Evolutionary conservation across 2,113 vertebrate species (phyloP).

Genomic region (Axis porcinus): DNA sequence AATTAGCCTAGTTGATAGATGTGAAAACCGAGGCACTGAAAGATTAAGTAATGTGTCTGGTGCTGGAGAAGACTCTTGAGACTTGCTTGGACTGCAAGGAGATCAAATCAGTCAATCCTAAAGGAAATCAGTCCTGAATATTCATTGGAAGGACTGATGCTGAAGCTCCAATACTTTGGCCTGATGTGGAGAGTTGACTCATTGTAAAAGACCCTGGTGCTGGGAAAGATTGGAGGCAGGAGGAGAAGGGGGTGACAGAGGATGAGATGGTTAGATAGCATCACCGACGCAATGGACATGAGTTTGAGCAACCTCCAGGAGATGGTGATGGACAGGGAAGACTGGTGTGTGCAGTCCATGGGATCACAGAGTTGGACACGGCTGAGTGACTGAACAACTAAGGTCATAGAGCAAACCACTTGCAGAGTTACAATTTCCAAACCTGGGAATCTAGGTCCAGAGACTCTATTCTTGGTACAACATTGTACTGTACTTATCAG

Average conservation of each 20-base stretch:
- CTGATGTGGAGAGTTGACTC: not conserved
- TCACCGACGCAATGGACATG: not conserved
- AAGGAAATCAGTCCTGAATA: not conserved
- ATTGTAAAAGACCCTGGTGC: not conserved
- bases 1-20: not conserved
- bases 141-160: not conserved
- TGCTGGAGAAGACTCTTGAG: not conserved
- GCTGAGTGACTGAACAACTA: not conserved
- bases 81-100: not conserved
- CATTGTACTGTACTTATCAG: not conserved
- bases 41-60: not conserved
- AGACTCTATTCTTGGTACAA: not conserved
- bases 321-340: not conserved
- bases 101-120: not conserved
- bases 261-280: not conserved
- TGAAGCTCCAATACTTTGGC: not conserved
- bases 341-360: not conserved
- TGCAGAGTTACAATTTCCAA: not conserved
- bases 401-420: not conserved
- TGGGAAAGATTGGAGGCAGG: not conserved
- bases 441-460: not conserved
- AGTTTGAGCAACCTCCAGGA: not conserved
- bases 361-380: not conserved
- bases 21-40: not conserved
- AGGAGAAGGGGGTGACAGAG: not conserved